A percentile compares a stretch with the other conserved stretches of the same genome.
phyloP scores from a whole-genome alignment of 2,797 vertebrate species.

The Chelonia mydas region DNA sequence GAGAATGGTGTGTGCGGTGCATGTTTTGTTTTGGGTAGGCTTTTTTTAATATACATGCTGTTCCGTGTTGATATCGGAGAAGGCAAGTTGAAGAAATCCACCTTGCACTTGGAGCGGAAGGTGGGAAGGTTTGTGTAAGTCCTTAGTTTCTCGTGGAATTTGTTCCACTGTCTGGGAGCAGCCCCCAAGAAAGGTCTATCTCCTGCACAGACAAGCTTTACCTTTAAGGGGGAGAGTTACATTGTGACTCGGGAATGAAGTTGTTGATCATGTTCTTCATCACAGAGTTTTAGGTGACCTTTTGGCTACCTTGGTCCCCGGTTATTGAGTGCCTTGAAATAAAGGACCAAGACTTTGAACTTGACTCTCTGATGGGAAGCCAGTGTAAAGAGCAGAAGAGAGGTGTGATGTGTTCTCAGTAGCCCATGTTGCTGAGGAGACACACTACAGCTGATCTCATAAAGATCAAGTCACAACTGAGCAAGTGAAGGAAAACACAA shows the following conservation, averaged over 20 bases:
- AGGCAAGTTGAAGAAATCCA: not conserved
- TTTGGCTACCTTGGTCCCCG: not conserved
- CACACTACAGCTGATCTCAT: not conserved
- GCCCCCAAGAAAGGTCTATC: not conserved
- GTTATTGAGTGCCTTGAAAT: not conserved
- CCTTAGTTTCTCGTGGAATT: not conserved
- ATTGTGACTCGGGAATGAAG: not conserved
- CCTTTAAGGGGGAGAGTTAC: not conserved
- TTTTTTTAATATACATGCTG: not conserved
- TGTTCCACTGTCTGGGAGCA: not conserved
- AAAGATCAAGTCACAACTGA: not conserved
- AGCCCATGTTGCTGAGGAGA: not conserved
- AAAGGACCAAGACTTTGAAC: not conserved
- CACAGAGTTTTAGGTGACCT: not conserved
- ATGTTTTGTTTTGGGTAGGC: not conserved
- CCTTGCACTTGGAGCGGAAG: not conserved
- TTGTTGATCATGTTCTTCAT: not conserved
- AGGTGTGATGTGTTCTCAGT: too few species aligned
- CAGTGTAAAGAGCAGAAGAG: not conserved
- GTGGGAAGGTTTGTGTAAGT: not conserved
- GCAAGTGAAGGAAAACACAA: not conserved
- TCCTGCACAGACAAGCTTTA: not conserved
- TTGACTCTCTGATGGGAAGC: not conserved
- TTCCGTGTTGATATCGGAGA: not conserved
- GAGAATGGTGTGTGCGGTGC: not conserved